Percentiles rank a stretch among this genome's conserved stretches.
phyloP scores from a whole-genome alignment of 1,140 invertebrate species.

The Ruditapes philippinarum region DNA sequence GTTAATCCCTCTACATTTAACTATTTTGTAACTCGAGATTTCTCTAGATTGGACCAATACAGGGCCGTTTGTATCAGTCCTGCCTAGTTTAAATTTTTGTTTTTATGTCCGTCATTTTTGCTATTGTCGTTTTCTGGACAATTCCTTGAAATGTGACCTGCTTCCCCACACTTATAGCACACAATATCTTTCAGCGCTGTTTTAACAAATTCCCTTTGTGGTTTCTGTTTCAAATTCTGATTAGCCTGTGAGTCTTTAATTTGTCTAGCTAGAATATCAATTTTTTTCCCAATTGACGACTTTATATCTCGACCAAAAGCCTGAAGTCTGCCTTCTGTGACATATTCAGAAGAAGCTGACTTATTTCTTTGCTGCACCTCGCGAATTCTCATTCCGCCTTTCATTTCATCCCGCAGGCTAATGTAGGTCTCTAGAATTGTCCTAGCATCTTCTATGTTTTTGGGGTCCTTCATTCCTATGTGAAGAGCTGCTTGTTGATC shows the following conservation, averaged over 20 bases:
- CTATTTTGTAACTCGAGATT: not conserved
- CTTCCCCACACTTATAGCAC: too few species aligned
- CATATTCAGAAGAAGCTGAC: slow-evolving; percentile 17
- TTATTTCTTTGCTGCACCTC: not conserved
- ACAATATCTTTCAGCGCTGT: too few species aligned
- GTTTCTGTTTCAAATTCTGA: too few species aligned
- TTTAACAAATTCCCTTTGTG: too few species aligned
- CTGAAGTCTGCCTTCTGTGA: slow-evolving; percentile 28
- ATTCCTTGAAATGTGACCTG: too few species aligned
- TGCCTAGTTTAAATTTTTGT: slow-evolving; percentile 28
- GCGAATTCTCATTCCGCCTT: not conserved
- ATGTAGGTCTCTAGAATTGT: slow-evolving; percentile 24
- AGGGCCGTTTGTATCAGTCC: slow-evolving; percentile 45
- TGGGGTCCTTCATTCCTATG: slow-evolving; percentile 45
- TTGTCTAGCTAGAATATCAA: not conserved
- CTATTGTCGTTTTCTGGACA: too few species aligned
- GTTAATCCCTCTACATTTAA: not conserved
- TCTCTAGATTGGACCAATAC: slow-evolving; percentile 1
- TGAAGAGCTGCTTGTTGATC: slow-evolving; percentile 16
- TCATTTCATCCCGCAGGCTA: slow-evolving; percentile 14
- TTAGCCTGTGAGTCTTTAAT: not conserved
- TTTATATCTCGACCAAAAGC: slow-evolving; percentile 36
- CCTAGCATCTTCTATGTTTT: slow-evolving; percentile 21
- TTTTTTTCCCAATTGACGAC: slow-evolving; percentile 11
- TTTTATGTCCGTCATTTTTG: too few species aligned